phyloP scores from a whole-genome alignment of 2,888 invertebrate genomes.

The Abrostola tripartita region DNA sequence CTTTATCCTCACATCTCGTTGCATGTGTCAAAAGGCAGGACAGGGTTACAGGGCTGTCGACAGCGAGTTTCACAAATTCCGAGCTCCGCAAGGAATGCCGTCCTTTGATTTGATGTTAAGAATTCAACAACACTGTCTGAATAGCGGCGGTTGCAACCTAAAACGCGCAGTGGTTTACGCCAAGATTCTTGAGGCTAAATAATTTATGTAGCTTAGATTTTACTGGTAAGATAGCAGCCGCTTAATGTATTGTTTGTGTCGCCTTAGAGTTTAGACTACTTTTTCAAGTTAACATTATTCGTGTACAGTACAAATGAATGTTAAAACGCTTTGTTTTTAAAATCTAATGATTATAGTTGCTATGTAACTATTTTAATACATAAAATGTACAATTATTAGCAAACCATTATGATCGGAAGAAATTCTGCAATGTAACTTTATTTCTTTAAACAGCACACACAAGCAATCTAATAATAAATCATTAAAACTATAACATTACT shows the following conservation, averaged over 20 bases:
- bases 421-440: no score
- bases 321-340: no score
- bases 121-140: constrained; percentile 53
- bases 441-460: no score
- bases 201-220: constrained; percentile 21
- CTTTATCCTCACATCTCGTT: not conserved
- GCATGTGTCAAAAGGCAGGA: constrained; percentile 10
- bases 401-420: no score
- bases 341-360: no score
- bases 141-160: constrained; percentile 21
- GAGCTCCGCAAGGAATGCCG: constrained; percentile 55
- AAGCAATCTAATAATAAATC: no score
- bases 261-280: no score
- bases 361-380: no score
- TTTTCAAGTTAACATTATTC: no score
- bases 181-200: constrained; percentile 27
- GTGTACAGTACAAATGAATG: no score
- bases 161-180: constrained; percentile 8
- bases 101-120: constrained; percentile 63
- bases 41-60: constrained; percentile 22
- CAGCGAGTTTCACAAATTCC: constrained; percentile 47
- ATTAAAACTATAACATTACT: no score
- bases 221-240: not conserved
- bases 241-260: not conserved
- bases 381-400: no score